Base-by-base conservation (phyloP, 92 coral and sea anemone species). In the Montipora capitata region DNA sequence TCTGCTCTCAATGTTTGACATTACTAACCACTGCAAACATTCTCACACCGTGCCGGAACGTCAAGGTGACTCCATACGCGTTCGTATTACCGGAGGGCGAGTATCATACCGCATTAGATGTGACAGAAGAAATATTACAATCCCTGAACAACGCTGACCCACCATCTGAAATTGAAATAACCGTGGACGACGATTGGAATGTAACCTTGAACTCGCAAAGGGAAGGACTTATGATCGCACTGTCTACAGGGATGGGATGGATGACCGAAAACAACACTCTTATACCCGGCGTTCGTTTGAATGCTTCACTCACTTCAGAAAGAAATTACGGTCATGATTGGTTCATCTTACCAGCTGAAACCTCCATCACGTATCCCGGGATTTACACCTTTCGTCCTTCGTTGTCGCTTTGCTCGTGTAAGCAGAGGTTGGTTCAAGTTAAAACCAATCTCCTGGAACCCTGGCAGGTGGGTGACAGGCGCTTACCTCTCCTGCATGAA, bases 1-100 rank as follows among this genome's bases (percentile, higher is more conserved):
- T 20, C 78, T 42, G 20, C 51, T 74, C 4, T 74, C 62, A 6
- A 16, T 58, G 78, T 74, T 74, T 12, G 78, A 49, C 51, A 58
- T 74, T 17, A 58, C 64, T 20, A n/a, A 51, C 9, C 63, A 74
- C 51, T 74, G 63, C 7, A 15, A 74, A 4, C 78, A 74, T 51
- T 38, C 78, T 7, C 78, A 74, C 42, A 17, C 51, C 14, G 0
- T 49, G 11, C 27, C 51, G 1, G 16, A 59, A 49, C 62, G 38
- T 7, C 20, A 16, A 7, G 70, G 35, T 5, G 27, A 74, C 2
- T 35, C 51, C n/a, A 3, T 20, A 6, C 2, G n/a, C 11, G 40
- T 20, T 65, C 7, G 9, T 15, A 11, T 65, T 20, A 18, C 70
- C 70, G 12, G 70, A 7, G 41, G 70, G 70, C 20, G 7, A 17